These are phyloP conservation scores for Onychostoma macrolepis DNA, from an alignment of 2,113 vertebrate species.

Conservation along the genomic window DNA sequence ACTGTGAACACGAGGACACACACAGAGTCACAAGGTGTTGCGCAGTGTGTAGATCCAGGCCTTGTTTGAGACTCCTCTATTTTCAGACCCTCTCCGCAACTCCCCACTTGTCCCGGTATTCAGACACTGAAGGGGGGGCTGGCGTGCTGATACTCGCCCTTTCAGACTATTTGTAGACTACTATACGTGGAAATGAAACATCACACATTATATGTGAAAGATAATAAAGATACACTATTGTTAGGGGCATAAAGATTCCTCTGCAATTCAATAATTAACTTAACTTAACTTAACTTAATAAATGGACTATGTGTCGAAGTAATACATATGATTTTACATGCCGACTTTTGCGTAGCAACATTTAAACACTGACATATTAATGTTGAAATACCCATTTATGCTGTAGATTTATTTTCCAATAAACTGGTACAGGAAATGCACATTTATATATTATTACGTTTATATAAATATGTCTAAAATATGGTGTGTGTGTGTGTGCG, in stretches of 20 bases:
- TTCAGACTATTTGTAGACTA: not conserved
- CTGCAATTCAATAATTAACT: too few relatives aligned
- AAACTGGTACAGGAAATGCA: not conserved
- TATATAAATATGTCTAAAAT: too few relatives aligned
- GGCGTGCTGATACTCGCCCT: not conserved
- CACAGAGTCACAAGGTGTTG: slow-evolving; percentile 11
- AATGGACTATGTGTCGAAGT: not conserved
- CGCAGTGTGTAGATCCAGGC: slow-evolving; percentile 5
- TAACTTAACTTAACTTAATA: too few relatives aligned
- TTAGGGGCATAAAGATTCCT: not conserved
- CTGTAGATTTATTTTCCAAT: not conserved
- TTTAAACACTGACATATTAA: not conserved
- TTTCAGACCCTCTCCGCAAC: not conserved
- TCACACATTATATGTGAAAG: not conserved
- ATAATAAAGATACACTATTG: not conserved
- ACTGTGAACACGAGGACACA: not conserved
- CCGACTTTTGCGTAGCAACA: not conserved
- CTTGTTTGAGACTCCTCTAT: slow-evolving; percentile 8
- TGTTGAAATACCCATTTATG: not conserved
- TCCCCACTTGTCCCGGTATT: not conserved
- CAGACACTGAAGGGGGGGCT: not conserved
- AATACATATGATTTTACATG: not conserved
- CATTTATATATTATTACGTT: too few relatives aligned
- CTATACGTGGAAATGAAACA: slow-evolving; percentile 2
- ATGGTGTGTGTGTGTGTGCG: not conserved